Evolutionary conservation across 2,888 invertebrate genomes (phyloP), one percentile per base, ranked within the genome.

Genomic region (Tethea ocularis): DNA sequence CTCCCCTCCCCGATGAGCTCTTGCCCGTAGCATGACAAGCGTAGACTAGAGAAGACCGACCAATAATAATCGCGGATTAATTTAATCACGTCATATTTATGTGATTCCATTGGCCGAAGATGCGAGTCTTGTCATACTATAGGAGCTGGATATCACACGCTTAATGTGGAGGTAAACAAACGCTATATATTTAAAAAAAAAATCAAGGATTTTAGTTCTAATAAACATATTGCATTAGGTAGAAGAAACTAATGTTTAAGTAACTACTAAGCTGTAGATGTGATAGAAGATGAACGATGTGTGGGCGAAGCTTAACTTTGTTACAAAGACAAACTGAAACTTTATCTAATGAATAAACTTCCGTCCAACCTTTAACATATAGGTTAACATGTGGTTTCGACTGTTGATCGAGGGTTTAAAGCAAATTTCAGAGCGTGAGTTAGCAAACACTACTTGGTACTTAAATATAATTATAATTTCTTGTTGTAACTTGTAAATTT

Each of bases 261-360:
- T 33, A 33, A 33, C 33, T 33, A 20, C 10, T 20, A 46, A 46
- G 20, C 46, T 15, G 46, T 46, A 46, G 46, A 20, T 46, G 20
- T 46, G 20, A 46, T 20, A 46, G 17, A 10, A 46, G 46, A 46
- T 46, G 46, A 46, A 46, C 46, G 46, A 46, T 46, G 46, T 46
- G 46, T 46, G 17, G 20, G 46, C 7, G 17, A 20, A 46, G 20
- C 46, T 20, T 46, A 46, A 20, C 20, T 20, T 46, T 10, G 46
- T 20, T 20, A 46, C n/a, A 46, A 46, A 46, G 46, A 46, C 46
- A 46, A 46, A 20, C 8, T 46, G n/a, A 6, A 20, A 20, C 46
- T 46, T 20, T 46, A 46, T 46, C 46, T 46, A 46, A 46, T 46
- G 46, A 46, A 46, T 46, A 46, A 46, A 46, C 46, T 20, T 46